Evolutionary conservation across 2,113 vertebrate species (phyloP).

Genomic region (Boulengeromyrus knoepffleri): DNA sequence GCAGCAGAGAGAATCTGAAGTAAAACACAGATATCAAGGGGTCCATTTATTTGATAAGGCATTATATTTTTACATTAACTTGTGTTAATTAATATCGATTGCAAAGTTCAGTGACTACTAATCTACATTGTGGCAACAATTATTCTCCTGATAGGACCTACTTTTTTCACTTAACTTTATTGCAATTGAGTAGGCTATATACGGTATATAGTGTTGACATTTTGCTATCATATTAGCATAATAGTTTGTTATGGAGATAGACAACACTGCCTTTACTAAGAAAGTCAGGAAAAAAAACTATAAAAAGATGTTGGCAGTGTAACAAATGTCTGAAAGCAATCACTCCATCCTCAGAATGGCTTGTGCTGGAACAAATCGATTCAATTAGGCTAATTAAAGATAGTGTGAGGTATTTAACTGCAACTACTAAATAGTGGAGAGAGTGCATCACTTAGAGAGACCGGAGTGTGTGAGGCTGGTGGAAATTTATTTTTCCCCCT

Average conservation of each 20-base stretch:
- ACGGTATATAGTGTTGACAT: background rate
- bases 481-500: background rate
- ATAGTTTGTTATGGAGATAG: background rate
- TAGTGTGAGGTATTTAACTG: background rate
- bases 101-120: background rate
- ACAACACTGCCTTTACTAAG: background rate
- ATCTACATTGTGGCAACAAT: background rate
- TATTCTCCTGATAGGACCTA: background rate
- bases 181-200: background rate
- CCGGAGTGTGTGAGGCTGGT: background rate
- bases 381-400: constrained; percentile 7
- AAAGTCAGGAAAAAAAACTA: background rate
- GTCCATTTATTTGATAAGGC: background rate
- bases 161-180: background rate
- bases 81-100: background rate
- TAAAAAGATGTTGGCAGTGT: background rate
- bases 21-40: background rate
- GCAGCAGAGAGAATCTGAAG: background rate
- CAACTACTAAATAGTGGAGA: background rate
- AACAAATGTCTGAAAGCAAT: constrained; percentile 4
- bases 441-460: background rate
- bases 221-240: background rate
- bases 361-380: background rate
- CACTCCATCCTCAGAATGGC: background rate
- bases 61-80: background rate